phyloP scores from a whole-genome alignment of 2,797 vertebrate genomes.

The Cryptoblepharus egeriae region DNA sequence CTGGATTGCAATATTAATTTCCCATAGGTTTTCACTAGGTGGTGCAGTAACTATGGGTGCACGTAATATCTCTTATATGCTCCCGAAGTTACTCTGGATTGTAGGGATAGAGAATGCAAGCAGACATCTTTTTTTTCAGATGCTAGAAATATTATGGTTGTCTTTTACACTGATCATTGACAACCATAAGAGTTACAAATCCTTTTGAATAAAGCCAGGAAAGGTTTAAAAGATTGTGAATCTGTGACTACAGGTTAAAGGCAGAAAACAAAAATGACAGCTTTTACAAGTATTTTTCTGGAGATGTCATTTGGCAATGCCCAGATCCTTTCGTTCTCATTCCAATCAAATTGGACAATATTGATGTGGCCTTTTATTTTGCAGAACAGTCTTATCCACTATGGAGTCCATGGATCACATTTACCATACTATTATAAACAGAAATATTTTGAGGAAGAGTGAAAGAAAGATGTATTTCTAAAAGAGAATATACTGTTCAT shows the following conservation, averaged over 20 bases:
- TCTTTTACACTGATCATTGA: neutral
- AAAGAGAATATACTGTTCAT: neutral
- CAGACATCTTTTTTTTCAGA: neutral
- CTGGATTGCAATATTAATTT: no score
- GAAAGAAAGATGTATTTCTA: neutral
- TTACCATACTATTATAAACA: neutral
- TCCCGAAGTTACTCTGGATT: no score
- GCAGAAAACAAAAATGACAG: neutral
- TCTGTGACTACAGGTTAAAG: neutral
- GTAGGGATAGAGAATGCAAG: no score
- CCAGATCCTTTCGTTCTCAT: neutral
- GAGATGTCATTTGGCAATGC: neutral
- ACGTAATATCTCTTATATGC: no score
- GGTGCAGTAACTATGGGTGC: no score
- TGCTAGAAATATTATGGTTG: no score
- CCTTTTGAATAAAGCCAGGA: neutral
- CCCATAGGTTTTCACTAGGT: no score
- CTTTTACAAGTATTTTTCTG: constrained; percentile 1
- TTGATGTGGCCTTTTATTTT: neutral
- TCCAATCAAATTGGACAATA: neutral
- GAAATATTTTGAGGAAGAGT: neutral
- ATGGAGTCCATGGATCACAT: neutral
- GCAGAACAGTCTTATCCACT: neutral
- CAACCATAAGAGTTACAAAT: neutral
- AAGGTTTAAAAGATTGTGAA: neutral